Evolutionary conservation across 2,888 invertebrate species (phyloP).

Genomic region (Biston stratarius): DNA sequence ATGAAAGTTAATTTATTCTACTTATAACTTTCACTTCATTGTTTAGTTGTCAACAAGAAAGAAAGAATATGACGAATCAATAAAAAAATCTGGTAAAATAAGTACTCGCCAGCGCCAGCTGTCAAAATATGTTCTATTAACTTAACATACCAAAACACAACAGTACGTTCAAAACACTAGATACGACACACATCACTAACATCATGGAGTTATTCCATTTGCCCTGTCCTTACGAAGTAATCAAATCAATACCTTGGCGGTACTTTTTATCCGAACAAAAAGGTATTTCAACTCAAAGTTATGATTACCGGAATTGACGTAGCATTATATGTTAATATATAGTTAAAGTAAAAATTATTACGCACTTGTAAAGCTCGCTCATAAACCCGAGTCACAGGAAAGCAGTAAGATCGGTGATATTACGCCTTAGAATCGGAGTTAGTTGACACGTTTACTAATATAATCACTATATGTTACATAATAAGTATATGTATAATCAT

Average conservation of each 20-base stretch:
- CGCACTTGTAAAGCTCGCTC: conserved; percentile 24
- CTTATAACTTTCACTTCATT: neutral
- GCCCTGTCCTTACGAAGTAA: no score
- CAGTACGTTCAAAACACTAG: no score
- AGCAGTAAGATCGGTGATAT: no score
- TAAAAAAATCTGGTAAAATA: no score
- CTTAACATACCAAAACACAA: no score
- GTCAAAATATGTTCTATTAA: no score
- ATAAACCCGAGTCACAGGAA: conserved; percentile 4
- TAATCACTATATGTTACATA: neutral
- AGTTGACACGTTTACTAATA: conserved; percentile 1
- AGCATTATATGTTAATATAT: conserved; percentile 23
- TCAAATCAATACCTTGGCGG: neutral
- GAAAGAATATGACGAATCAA: no score
- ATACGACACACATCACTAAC: no score
- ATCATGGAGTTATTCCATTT: no score
- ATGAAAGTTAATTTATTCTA: neutral
- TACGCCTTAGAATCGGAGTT: neutral
- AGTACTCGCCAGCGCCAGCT: no score
- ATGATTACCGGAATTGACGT: conserved; percentile 15
- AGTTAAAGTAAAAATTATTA: conserved; percentile 24
- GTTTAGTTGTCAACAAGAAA: neutral
- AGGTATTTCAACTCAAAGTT: conserved; percentile 17
- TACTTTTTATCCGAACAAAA: conserved; percentile 7
- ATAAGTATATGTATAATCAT: neutral